Conservation (phyloP, 2,113 vertebrate genomes). For the Takifugu bimaculatus region DNA sequence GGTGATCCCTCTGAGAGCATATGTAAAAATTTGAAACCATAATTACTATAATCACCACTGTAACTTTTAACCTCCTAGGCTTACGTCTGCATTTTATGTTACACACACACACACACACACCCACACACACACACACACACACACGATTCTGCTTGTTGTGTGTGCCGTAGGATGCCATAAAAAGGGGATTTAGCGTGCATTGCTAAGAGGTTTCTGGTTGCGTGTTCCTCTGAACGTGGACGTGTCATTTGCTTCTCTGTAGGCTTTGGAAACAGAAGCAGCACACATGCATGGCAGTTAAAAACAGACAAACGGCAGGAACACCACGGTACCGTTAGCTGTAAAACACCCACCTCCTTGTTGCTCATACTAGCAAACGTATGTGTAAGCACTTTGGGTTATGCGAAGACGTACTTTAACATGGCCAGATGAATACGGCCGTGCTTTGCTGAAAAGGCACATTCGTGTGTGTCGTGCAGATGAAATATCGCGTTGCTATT, state of each 20-base stretch:
- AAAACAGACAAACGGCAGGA: background rate
- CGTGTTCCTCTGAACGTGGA: conserved; percentile 36
- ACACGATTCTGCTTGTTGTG: conserved; percentile 22
- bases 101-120: conserved; percentile 20
- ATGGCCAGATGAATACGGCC: conserved; percentile 58
- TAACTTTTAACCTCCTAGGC: conserved; percentile 61
- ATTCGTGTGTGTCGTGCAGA: conserved; percentile 23
- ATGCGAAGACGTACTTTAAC: conserved; percentile 53
- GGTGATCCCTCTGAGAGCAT: conserved; percentile 54
- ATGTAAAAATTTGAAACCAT: conserved; percentile 69
- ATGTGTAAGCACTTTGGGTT: conserved; percentile 67
- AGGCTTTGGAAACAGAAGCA: conserved; percentile 17
- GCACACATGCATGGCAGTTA: background rate
- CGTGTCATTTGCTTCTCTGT: conserved; percentile 40
- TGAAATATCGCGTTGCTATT: conserved; percentile 62
- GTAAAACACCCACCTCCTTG: background rate
- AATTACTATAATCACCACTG: conserved; percentile 69
- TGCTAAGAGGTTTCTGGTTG: conserved; percentile 40
- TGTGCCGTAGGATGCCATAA: conserved; percentile 47
- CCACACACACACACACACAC: conserved; percentile 9
- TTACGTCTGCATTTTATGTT: conserved; percentile 41
- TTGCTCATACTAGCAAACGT: conserved; percentile 32
- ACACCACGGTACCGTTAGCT: background rate
- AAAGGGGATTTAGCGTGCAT: conserved; percentile 44
- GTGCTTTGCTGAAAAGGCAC: conserved; percentile 57